Evolutionary conservation across 1,140 invertebrate species (phyloP).

Genomic region (Saccostrea glomerata): DNA sequence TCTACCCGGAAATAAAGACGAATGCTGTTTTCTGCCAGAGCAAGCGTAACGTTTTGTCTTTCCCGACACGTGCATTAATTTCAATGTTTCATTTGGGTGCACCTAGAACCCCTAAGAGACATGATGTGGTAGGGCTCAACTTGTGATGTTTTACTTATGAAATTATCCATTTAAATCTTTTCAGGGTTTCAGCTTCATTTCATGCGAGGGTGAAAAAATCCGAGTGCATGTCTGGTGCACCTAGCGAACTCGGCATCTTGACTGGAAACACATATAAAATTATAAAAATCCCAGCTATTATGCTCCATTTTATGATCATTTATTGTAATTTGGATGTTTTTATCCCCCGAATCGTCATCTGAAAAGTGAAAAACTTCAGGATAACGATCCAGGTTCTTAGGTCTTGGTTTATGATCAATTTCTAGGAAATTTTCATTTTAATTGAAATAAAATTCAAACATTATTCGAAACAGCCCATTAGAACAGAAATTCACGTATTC

Average conservation of each 20-base stretch:
- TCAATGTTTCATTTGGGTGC: slow-evolving; percentile 10
- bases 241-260: slow-evolving; percentile 18
- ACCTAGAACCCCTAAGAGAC: neutral
- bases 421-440: neutral
- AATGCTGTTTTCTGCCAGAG: neutral
- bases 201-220: slow-evolving; percentile 22
- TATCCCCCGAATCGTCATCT: neutral
- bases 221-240: slow-evolving; percentile 31
- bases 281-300: slow-evolving; percentile 11
- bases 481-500: neutral
- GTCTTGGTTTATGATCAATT: slow-evolving; percentile 1
- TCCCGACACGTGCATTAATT: slow-evolving; percentile 5
- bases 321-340: slow-evolving; percentile 7
- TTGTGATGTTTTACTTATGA: slow-evolving; percentile 38
- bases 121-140: slow-evolving; percentile 23
- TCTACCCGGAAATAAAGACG: neutral
- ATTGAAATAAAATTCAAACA: slow-evolving; percentile 28
- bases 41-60: neutral
- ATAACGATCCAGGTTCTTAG: neutral
- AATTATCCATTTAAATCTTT: slow-evolving; percentile 39
- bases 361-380: slow-evolving; percentile 1
- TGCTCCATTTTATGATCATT: slow-evolving; percentile 28
- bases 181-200: slow-evolving; percentile 30
- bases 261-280: slow-evolving; percentile 28
- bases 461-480: slow-evolving; percentile 9